Evolutionary conservation across 1,140 invertebrate species (phyloP), one percentile per base, ranked within the genome.

Genomic region (Proales similis): DNA sequence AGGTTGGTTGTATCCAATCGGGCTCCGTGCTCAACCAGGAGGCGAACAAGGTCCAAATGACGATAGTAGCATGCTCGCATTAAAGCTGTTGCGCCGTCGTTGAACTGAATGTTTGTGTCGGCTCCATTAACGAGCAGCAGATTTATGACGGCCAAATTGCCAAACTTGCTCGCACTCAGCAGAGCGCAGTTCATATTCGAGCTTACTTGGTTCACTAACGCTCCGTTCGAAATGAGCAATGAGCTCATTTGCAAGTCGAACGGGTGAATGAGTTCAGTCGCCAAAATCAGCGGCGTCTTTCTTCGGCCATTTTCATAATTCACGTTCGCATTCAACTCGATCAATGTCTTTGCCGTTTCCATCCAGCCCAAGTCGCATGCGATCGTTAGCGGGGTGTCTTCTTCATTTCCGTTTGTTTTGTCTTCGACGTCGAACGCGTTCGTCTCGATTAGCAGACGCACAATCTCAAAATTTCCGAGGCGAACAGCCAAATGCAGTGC

Each of bases 31-130:
- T 42, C 36, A 17, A 57, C 3, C 9, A 57, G 19, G 22, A 22
- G 29, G 9, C 45, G 36, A n/a, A 57, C 51, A 29, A 57, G 29
- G 2, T 57, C 11, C 9, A 26, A 29, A 42, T 57, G 32, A 17
- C 45, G 39, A 29, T 57, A 57, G 20, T 57, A 57, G 27, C 51
- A 57, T 22, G 51, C 51, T 4, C 51, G 17, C 51, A 57, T 57
- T 27, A 57, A 42, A 11, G 33, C 33, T 2, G 51, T 57, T 9
- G 51, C 51, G 1, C 51, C 51, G 32, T 57, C 51, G 19, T 26
- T 30, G 32, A 57, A 57, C 45, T 57, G 29, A 39, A 7, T 42
- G 32, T 57, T 57, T 14, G 45, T 39, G 45, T 57, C 45, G 9
- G 51, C 39, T n/a, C 45, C 45, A 5, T 36, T 27, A 19, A 17